Conservation (phyloP, 1,140 invertebrate species). For the Schmidtea mediterranea region DNA sequence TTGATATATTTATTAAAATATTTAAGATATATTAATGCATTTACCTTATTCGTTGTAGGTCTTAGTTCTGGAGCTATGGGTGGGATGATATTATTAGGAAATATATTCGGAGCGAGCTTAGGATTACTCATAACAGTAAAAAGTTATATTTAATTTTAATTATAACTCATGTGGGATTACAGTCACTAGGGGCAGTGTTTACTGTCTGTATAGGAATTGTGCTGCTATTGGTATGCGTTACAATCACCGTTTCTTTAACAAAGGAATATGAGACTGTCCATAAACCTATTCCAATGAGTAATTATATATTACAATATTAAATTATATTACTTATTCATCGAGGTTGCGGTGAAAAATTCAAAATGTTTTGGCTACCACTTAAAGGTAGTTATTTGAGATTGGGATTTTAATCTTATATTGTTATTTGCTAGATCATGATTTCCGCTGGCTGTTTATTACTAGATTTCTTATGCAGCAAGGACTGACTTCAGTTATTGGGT, state of each 20-base stretch:
- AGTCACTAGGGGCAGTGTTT: conserved; percentile 17
- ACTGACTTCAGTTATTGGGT: conserved; percentile 20
- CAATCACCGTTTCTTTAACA: conserved; percentile 13
- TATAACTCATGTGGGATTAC: conserved; percentile 4
- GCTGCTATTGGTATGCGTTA: conserved; percentile 13
- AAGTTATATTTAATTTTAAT: background rate
- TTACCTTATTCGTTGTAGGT: conserved; percentile 11
- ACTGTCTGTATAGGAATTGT: conserved; percentile 15
- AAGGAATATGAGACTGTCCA: conserved; percentile 9
- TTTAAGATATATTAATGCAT: too few species aligned
- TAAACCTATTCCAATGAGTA: too few species aligned
- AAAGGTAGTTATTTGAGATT: conserved; percentile 14
- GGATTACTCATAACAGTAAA: conserved; percentile 18
- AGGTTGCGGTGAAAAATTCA: conserved; percentile 15
- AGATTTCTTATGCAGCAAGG: conserved; percentile 24
- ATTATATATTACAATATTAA: too few species aligned
- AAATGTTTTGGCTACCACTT: conserved; percentile 18
- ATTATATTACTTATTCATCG: conserved; percentile 11
- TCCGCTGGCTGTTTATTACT: conserved; percentile 24
- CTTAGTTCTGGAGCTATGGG: conserved; percentile 23
- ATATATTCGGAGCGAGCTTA: conserved; percentile 18
- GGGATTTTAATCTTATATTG: too few species aligned
- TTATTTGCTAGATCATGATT: conserved; percentile 17
- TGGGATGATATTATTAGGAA: conserved; percentile 21
- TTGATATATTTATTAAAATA: too few species aligned